A percentile compares a stretch with the other conserved stretches of the same genome.
Conservation (phyloP, 2,113 vertebrate genomes). For the Limanda limanda region DNA sequence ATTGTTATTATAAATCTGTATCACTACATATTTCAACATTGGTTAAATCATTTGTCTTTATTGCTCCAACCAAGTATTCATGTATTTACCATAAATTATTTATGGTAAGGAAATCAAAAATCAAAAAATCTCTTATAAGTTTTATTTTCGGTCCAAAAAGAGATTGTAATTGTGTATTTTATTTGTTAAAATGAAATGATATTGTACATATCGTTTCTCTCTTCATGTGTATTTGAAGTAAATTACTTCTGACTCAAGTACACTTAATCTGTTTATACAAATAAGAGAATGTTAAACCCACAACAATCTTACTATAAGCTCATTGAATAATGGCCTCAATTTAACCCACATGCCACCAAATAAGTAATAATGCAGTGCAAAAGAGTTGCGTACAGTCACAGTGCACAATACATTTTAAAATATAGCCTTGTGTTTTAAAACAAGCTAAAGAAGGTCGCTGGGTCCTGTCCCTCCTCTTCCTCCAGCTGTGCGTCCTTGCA, state of each 20-base stretch:
- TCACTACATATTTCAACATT: background rate
- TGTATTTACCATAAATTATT: background rate
- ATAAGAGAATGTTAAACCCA: background rate
- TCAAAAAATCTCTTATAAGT: background rate
- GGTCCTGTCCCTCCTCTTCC: constrained; percentile 10
- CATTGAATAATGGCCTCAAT: background rate
- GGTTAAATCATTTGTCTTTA: background rate
- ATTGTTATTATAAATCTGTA: background rate
- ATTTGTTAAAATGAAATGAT: too few species aligned
- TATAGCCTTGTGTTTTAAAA: constrained; percentile 19
- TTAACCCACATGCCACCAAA: background rate
- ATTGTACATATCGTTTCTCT: background rate
- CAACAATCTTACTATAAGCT: background rate
- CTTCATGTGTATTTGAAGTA: background rate
- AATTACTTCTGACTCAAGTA: too few species aligned
- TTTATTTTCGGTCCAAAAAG: background rate
- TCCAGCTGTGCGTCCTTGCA: constrained; percentile 34
- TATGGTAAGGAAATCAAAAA: background rate
- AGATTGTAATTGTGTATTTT: background rate
- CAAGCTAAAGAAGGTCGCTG: constrained; percentile 51
- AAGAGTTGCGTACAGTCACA: background rate
- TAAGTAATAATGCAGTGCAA: too few species aligned
- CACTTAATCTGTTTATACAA: background rate
- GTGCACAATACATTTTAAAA: background rate
- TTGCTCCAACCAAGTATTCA: background rate